Evolutionary conservation across 2,113 vertebrate genomes (phyloP), one percentile per base, ranked within the genome.

Genomic region (Oncorhynchus clarkii): DNA sequence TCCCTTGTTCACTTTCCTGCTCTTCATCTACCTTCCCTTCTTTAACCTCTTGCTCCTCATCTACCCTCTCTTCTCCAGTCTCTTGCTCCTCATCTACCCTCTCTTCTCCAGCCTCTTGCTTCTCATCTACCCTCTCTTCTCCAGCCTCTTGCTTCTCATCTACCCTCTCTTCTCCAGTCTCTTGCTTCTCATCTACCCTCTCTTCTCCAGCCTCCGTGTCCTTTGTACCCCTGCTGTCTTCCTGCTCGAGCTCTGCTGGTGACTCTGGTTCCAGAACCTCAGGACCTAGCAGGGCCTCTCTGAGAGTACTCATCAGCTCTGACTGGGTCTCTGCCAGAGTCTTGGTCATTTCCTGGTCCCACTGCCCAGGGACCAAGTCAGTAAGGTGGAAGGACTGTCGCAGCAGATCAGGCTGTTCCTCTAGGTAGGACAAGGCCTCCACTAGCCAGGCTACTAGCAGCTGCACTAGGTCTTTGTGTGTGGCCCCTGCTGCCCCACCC

Each of bases 381-480:
- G 95, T 93, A 79, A 97, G 86, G 4, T 92, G 80, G 82, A 98
- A 99, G 0, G 96, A 98, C 1, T 89, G 90, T 67, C 92, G 92
- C 27, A 95, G 93, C 0, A 97, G 29, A 0, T 93, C 92, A 0
- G 92, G 92, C 4, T 88, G 91, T 11, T 88, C 78, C 0, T 87
- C 74, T 0, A 98, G 83, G 8, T 88, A 89, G 0, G 85, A 87
- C 67, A 97, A 77, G 0, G 92, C 96, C 73, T 98, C 95, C 0
- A 89, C 89, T 81, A 96, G 14, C 96, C 97, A 99, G 16, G 88
- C 91, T 0, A 97, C 49, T 5, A 99, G 88, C 72, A 94, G 86
- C 80, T 90, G 91, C 0, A 95, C 89, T 1, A 97, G 89, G 3
- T 90, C 85, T 13, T 92, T 51, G 2, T 92, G 69, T 81, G 93